Evolutionary conservation across 2,113 vertebrate species (phyloP).

Genomic region (Saccopteryx bilineata): DNA sequence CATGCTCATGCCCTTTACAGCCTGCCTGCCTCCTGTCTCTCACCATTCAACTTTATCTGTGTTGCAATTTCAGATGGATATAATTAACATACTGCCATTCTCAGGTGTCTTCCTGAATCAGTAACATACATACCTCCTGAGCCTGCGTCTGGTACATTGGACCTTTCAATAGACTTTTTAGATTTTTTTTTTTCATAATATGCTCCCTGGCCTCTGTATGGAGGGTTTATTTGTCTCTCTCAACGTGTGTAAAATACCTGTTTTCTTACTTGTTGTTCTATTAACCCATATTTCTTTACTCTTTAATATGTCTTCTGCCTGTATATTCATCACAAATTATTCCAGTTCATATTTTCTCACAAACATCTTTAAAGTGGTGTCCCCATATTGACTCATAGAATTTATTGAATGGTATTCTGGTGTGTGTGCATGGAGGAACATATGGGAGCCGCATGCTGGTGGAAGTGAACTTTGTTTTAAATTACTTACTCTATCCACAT

Average conservation of each 20-base stretch:
- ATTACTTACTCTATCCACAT: not conserved
- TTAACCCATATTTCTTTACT: not conserved
- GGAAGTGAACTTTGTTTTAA: constrained; percentile 20
- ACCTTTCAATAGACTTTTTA: not conserved
- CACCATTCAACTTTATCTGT: not conserved
- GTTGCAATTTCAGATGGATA: not conserved
- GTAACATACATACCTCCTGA: not conserved
- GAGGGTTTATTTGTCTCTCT: not conserved
- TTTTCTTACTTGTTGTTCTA: not conserved
- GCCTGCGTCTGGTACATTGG: not conserved
- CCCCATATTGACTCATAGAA: not conserved
- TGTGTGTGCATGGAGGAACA: not conserved
- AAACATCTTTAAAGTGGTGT: not conserved
- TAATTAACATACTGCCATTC: not conserved
- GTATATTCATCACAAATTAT: not conserved
- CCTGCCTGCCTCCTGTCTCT: not conserved
- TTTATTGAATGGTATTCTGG: not conserved
- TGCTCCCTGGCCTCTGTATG: not conserved
- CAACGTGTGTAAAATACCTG: not conserved
- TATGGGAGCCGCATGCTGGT: not conserved
- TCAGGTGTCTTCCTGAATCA: not conserved
- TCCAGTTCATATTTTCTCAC: not conserved
- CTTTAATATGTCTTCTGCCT: not conserved
- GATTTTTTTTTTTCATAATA: not conserved
- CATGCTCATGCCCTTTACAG: too few species aligned